A percentile compares a stretch with the other conserved stretches of the same genome.
These are phyloP conservation scores for Philereme vetulata DNA, from an alignment of 2,888 invertebrate species.

Conservation along the genomic window DNA sequence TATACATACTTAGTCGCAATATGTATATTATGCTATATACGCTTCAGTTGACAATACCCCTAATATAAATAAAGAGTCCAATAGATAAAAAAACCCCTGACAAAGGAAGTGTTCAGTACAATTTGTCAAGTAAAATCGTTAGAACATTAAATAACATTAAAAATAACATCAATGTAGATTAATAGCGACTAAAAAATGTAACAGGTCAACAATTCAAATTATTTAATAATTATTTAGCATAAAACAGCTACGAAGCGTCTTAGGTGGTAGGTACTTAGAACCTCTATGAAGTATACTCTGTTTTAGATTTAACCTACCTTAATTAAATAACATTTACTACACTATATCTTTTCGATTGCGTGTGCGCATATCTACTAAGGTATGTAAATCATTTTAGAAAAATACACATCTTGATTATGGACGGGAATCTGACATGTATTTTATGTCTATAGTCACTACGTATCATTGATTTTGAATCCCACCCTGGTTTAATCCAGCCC, in stretches of 20 bases:
- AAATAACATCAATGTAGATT: conserved; percentile 46
- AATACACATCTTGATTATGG: conserved; percentile 32
- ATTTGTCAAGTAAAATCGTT: conserved; percentile 55
- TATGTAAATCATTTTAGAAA: conserved; percentile 25
- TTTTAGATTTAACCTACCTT: conserved; percentile 22
- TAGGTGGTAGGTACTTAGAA: conserved; percentile 16
- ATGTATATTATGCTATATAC: not conserved
- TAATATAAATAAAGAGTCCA: conserved; percentile 31
- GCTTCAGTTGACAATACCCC: conserved; percentile 5
- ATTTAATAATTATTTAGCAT: conserved; percentile 38
- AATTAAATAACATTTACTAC: conserved; percentile 22
- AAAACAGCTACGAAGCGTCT: conserved; percentile 34
- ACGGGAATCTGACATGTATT: conserved; percentile 33
- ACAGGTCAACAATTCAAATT: conserved; percentile 49
- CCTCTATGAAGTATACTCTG: conserved; percentile 22
- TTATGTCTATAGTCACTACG: conserved; percentile 27
- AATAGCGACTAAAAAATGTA: conserved; percentile 43
- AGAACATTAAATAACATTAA: conserved; percentile 55
- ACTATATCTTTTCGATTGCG: conserved; percentile 20
- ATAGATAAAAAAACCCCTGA: conserved; percentile 48
- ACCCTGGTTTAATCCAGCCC: conserved; percentile 26
- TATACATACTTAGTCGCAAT: too few relatives aligned
- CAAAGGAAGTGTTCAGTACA: conserved; percentile 56
- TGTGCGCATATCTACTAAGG: conserved; percentile 14
- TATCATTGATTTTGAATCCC: conserved; percentile 25